Evolutionary conservation across 2,797 vertebrate genomes (phyloP), one percentile per base, ranked within the genome.

Genomic region (Sciurus vulgaris): DNA sequence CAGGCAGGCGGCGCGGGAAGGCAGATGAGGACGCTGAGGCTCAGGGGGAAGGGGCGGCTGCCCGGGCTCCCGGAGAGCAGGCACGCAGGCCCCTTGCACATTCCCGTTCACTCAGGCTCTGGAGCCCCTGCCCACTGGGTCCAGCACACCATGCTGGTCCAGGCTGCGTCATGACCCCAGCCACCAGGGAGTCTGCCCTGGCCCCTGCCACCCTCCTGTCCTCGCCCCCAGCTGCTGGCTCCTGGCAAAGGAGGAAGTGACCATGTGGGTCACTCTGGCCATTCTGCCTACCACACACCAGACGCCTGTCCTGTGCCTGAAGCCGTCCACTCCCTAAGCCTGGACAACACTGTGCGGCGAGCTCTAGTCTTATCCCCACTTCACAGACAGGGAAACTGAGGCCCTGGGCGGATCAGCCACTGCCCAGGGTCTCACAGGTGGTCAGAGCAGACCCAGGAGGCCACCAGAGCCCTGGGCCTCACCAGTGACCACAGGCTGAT

Each of bases 381-480:
- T n/a, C 33, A 63, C 61, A 56, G 47, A 14, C 0, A 6, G 74
- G 76, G 94, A 92, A 65, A 54, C n/a, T 0, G 41, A 97, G 96
- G 76, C 77, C 82, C 51, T 12, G 1, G 22, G 6, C 0, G 0
- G 7, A 0, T 26, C 7, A 4, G 44, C 47, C 5, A 1, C 18
- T 3, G 47, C n/a, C 38, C 35, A n/a, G 2, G 30, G 70, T 26
- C 69, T 59, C 69, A 10, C 11, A 26, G 59, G 9, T 11, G n/a
- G 33, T 70, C 26, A 11, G 14, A 4, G 77, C 51, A 12, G 30
- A 56, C 9, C 51, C 28, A 22, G 78, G 18, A 41, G n/a, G 33
- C 30, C 4, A 63, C 33, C 9, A 1, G 56, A 81, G 44, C 33
- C 33, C 83, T 26, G 4, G 24, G 41, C 77, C 35, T 13, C 28